These are phyloP conservation scores for Ceryle rudis DNA, from an alignment of 2,797 vertebrate genomes.

Conservation along the genomic window DNA sequence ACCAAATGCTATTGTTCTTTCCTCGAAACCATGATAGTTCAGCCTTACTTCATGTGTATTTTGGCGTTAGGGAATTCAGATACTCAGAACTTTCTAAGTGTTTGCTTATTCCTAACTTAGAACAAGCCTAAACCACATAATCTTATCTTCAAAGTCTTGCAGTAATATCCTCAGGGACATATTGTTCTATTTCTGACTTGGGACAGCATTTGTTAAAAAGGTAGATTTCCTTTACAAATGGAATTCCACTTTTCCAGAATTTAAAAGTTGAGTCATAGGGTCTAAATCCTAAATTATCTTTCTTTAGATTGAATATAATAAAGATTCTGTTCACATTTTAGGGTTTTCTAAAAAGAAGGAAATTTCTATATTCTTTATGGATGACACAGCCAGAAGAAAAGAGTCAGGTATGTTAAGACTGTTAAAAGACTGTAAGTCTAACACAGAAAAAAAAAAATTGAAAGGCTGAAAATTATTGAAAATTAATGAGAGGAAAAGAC, in stretches of 20 bases:
- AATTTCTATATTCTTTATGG: neutral
- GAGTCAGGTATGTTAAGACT: neutral
- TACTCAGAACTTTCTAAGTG: neutral
- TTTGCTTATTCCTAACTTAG: neutral
- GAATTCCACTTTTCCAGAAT: neutral
- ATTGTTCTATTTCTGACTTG: neutral
- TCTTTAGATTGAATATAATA: neutral
- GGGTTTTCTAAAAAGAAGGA: neutral
- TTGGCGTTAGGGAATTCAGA: neutral
- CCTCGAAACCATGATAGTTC: neutral
- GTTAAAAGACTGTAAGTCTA: neutral
- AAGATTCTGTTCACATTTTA: neutral
- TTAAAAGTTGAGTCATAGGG: neutral
- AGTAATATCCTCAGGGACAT: neutral
- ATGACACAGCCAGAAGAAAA: neutral
- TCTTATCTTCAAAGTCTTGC: neutral
- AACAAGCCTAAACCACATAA: neutral
- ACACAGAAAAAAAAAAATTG: neutral
- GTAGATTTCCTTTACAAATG: neutral
- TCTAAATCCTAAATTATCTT: neutral
- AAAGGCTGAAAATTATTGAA: neutral
- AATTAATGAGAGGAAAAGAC: neutral
- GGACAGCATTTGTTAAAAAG: neutral
- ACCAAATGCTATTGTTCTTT: neutral
- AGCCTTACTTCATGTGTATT: rapidly evolving